Evolutionary conservation across 2,113 vertebrate genomes (phyloP).

Genomic region (Grammomys dolichurus): DNA sequence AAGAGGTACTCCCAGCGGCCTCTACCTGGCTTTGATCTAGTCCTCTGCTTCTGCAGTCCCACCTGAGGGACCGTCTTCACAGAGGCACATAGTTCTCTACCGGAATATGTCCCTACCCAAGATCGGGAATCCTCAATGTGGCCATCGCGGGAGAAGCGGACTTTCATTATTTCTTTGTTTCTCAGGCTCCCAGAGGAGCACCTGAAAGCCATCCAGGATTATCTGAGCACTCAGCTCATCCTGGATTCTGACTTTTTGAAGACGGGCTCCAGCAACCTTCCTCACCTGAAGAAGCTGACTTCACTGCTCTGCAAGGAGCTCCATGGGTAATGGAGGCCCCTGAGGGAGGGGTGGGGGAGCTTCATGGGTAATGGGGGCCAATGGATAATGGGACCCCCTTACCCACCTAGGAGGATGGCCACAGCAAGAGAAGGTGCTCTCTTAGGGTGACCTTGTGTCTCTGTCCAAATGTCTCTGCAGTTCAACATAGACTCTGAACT

Average conservation of each 20-base stretch:
- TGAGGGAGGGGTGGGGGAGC: too few relatives aligned
- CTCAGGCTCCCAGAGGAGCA: conserved; percentile 93
- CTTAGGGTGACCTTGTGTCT: background rate
- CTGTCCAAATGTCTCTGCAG: background rate
- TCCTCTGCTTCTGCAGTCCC: background rate
- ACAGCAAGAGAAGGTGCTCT: background rate
- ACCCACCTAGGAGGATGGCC: background rate
- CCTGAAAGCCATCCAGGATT: conserved; percentile 94
- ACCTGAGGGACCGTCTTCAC: background rate
- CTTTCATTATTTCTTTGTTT: conserved; percentile 39
- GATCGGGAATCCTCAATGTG: background rate
- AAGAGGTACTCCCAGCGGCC: background rate
- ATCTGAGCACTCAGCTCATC: conserved; percentile 89
- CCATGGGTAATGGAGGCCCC: conserved; percentile 89
- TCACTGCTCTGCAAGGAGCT: conserved; percentile 93
- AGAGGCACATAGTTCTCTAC: background rate
- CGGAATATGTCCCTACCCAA: background rate
- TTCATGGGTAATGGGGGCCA: accelerated
- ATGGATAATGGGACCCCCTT: background rate
- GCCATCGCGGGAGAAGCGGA: background rate
- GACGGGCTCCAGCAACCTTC: conserved; percentile 90
- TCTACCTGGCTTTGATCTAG: background rate
- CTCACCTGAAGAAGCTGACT: conserved; percentile 93
- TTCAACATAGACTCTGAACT: background rate
- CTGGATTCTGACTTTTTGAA: conserved; percentile 93